Base-by-base conservation (phyloP, 1,140 invertebrate genomes). In the Macrobrachium rosenbergii region DNA sequence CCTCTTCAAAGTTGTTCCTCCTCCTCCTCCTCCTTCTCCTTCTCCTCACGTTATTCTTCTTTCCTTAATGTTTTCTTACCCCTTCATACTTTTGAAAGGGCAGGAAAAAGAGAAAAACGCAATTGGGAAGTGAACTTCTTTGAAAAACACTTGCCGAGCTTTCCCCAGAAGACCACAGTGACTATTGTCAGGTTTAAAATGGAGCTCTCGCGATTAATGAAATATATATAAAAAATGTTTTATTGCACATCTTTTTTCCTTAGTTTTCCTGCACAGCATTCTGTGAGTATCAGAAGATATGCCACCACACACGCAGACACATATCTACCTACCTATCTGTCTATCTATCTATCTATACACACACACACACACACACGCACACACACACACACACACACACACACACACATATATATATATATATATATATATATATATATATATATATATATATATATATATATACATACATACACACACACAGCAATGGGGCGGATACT, bases 1-100 rank as follows among this genome's bases (percentile, higher is more conserved):
- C 21, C 45, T 45, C n/a, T 19, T 78, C 76, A 7, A n/a, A 23
- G 0, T 52, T 79, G 43, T 23, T 21, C 58, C 52, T 79, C 45
- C 76, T 79, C 16, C 21, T 63, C 28, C 78, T 63, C n/a, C n/a
- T n/a, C n/a, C n/a, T n/a, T n/a, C n/a, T 21, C 58, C 52, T 79
- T 10, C 76, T 79, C 16, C 21, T 63, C 28, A n/a, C n/a, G n/a
- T n/a, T n/a, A n/a, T 59, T 63, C 12, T 21, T 37, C 10, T 23
- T 76, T 12, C 73, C 7, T 23, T 58, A 16, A n/a, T 45, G 37
- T 77, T 80, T 63, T 28, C 17, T 62, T 28, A 45, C 3, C 19
- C 28, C 59, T n/a, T 80, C 23, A 80, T 28, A 37, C 8, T 19
- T 19, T 60, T 28, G 60, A 17, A 62, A 63, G 17, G 43, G 59